These are phyloP conservation scores for Cydia fagiglandana DNA, from an alignment of 1,140 invertebrate species.

Conservation along the genomic window DNA sequence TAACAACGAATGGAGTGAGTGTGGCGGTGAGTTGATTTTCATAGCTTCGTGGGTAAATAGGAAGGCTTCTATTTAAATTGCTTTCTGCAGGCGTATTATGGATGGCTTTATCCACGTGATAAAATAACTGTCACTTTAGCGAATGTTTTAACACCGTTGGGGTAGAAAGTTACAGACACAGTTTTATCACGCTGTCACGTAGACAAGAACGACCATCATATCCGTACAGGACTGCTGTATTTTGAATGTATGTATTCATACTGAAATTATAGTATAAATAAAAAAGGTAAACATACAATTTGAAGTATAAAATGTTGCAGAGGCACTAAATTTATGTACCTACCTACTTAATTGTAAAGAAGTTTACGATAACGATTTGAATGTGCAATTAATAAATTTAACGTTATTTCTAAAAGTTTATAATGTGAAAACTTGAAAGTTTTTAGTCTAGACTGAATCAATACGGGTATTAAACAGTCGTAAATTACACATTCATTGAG, in stretches of 20 bases:
- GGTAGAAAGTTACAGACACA: too few relatives aligned
- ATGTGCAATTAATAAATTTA: neutral
- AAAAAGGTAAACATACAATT: too few relatives aligned
- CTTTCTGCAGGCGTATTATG: neutral
- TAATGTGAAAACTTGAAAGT: neutral
- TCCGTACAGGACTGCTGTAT: neutral
- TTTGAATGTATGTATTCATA: neutral
- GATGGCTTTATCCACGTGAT: too few relatives aligned
- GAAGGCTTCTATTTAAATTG: constrained; percentile 6
- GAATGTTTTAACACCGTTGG: too few relatives aligned
- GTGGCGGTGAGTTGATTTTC: constrained; percentile 14
- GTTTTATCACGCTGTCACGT: too few relatives aligned
- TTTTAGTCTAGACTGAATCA: neutral
- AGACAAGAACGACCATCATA: too few relatives aligned
- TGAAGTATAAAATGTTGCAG: too few relatives aligned
- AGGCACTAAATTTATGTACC: too few relatives aligned
- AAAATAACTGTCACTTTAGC: too few relatives aligned
- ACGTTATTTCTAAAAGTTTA: neutral
- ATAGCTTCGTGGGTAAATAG: neutral
- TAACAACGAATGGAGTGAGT: constrained; percentile 8
- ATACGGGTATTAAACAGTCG: neutral
- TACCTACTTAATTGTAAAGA: neutral
- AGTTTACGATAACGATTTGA: neutral
- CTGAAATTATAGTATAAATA: too few relatives aligned
- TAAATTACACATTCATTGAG: neutral